Base-by-base conservation (phyloP, 2,113 vertebrate species). In the Heterocephalus glaber region DNA sequence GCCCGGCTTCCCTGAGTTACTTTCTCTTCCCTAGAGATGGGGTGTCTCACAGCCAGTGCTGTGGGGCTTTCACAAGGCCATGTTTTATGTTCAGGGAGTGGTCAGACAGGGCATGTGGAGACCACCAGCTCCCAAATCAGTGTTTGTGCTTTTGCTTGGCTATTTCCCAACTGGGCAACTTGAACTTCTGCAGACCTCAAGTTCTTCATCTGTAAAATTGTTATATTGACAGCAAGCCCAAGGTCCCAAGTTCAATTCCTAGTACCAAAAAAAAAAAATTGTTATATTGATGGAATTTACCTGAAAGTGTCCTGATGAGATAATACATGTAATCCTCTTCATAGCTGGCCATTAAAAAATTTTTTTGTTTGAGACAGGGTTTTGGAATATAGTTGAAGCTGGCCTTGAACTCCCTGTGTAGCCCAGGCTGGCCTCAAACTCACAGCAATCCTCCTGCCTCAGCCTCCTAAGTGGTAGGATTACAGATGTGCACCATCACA, bases 21-120 rank as follows among this genome's bases (percentile, higher is more conserved):
- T 86, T 7, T 86, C 6, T 11, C 17, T 85, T 70, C 22, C 11
- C 22, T 63, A 54, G 58, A 80, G 49, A 17, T 4, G 17, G 41
- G 6, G 17, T 0, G 33, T 9, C 58, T 77, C 4, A 2, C n/a
- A 35, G 54, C 33, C 56, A 56, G 6, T 0, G 61, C 9, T 20
- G 12, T 2, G 1, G 0, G 0, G 17, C 3, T 82, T 24, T 68
- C 0, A 2, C 17, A 65, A 91, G 47, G 38, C 33, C 30, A 0
- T 63, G 77, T 60, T 80, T 66, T 76, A 1, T 20, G 28, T 28
- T 41, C 30, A 7, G 90, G 49, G 58, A 63, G n/a, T 8, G n/a
- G 38, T 8, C 11, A 26, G 4, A 4, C 12, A 9, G 7, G 14
- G 3, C 2, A 1, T 1, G 11, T 0, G 13, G 12, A 41, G 47